Evolutionary conservation across 2,113 vertebrate genomes (phyloP).

Genomic region (Rhagologus leucostigma): DNA sequence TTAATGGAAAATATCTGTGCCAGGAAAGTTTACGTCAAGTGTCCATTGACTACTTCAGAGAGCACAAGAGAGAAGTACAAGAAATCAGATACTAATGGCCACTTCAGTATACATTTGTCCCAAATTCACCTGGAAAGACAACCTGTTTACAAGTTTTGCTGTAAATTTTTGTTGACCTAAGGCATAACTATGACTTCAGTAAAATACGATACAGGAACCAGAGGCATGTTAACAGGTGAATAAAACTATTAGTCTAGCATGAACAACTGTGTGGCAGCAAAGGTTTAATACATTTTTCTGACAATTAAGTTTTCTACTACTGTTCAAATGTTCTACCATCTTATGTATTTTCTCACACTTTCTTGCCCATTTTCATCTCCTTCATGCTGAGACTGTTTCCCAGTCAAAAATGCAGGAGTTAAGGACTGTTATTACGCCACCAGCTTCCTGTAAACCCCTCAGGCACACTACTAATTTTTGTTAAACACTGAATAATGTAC

Average conservation of each 20-base stretch:
- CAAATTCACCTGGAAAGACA: neutral
- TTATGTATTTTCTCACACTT: neutral
- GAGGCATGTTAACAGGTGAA: neutral
- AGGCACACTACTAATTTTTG: neutral
- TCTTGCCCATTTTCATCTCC: neutral
- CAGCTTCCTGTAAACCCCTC: neutral
- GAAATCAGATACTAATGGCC: neutral
- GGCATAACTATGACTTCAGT: neutral
- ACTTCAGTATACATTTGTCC: neutral
- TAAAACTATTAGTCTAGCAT: neutral
- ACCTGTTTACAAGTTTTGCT: neutral
- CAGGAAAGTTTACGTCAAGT: neutral
- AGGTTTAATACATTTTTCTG: neutral
- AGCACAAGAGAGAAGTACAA: neutral
- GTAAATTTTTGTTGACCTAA: neutral
- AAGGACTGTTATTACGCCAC: neutral
- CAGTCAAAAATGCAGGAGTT: neutral
- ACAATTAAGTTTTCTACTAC: neutral
- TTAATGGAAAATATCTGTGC: neutral
- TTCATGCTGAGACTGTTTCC: neutral
- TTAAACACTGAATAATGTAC: neutral
- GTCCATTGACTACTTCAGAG: neutral
- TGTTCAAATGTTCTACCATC: neutral
- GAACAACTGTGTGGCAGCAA: neutral
- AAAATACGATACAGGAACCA: neutral